Conservation (phyloP, 1,140 invertebrate species). For the Cherax quadricarinatus region DNA sequence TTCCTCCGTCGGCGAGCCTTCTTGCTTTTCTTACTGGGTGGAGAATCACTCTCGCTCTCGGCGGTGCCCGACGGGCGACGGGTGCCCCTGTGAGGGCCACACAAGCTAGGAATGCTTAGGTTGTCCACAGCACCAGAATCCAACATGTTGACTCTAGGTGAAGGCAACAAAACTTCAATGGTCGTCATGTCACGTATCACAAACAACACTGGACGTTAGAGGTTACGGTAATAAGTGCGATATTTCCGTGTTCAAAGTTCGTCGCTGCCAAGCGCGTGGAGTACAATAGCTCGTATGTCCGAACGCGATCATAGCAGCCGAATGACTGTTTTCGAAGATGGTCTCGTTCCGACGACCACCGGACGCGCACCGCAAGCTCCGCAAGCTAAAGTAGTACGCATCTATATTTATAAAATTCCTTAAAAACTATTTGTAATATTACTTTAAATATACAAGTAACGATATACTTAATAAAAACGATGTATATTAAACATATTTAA, state of each 20-base stretch:
- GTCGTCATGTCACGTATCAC: constrained; percentile 43
- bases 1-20: constrained; percentile 66
- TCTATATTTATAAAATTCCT: constrained; percentile 6
- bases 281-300: constrained; percentile 48
- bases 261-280: constrained; percentile 60
- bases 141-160: constrained; percentile 59
- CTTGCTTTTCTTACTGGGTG: constrained; percentile 68
- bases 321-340: constrained; percentile 63
- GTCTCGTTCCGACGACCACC: constrained; percentile 23
- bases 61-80: constrained; percentile 61
- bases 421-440: background rate
- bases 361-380: constrained; percentile 39
- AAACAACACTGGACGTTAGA: constrained; percentile 65
- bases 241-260: constrained; percentile 60
- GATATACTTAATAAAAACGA: background rate
- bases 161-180: constrained; percentile 56
- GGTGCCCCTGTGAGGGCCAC: constrained; percentile 45
- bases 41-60: constrained; percentile 70
- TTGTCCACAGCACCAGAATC: constrained; percentile 43
- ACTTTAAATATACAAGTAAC: background rate
- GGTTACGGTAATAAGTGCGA: constrained; percentile 52
- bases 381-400: constrained; percentile 30
- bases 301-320: constrained; percentile 72
- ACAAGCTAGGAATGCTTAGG: constrained; percentile 14
- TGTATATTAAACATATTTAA: background rate